These are phyloP conservation scores for Casuarius casuarius DNA, from an alignment of 2,113 vertebrate species.

Conservation along the genomic window DNA sequence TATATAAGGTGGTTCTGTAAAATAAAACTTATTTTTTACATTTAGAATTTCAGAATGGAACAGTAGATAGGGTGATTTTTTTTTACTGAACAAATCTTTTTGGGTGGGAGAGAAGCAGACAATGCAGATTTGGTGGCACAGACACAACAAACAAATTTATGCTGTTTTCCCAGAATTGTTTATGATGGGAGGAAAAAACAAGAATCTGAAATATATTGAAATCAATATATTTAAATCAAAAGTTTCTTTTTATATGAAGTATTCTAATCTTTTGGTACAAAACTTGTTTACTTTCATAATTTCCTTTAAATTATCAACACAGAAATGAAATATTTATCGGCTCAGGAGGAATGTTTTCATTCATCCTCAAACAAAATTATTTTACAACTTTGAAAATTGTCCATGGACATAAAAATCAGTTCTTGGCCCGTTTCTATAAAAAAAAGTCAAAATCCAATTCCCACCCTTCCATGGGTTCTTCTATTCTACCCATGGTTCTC, in stretches of 20 bases:
- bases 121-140: neutral
- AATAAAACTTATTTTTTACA: conserved; percentile 9
- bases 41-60: neutral
- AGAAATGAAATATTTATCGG: neutral
- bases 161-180: neutral
- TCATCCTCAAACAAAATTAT: neutral
- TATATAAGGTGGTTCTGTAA: neutral
- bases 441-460: neutral
- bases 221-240: neutral
- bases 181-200: neutral
- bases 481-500: too few relatives aligned
- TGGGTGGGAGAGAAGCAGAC: neutral
- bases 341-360: neutral
- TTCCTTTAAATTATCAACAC: neutral
- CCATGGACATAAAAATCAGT: neutral
- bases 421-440: neutral
- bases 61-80: neutral
- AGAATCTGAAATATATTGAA: neutral
- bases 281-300: neutral
- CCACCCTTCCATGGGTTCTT: neutral
- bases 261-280: neutral
- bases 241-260: neutral
- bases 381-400: neutral
- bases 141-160: neutral
- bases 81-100: neutral